A percentile compares a stretch with the other conserved stretches of the same genome.
phyloP scores from a whole-genome alignment of 2,888 invertebrate genomes.

The Drosophila birchii region DNA sequence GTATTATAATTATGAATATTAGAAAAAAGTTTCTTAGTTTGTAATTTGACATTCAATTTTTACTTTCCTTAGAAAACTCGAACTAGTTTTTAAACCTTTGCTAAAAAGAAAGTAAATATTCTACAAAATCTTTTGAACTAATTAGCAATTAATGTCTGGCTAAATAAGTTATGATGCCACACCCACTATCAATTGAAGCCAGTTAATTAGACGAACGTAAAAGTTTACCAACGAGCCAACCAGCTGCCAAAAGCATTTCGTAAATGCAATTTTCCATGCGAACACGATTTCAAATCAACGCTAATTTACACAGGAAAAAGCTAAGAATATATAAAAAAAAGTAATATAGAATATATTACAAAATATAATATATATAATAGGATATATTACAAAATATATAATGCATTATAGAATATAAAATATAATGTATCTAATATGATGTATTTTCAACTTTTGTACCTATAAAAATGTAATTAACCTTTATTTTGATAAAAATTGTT shows the following conservation, averaged over 20 bases:
- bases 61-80: too few relatives aligned
- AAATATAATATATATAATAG: too few relatives aligned
- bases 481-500: too few relatives aligned
- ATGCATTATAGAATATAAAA: too few relatives aligned
- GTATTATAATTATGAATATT: too few relatives aligned
- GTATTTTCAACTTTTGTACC: too few relatives aligned
- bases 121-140: not conserved
- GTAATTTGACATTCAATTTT: too few relatives aligned
- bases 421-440: too few relatives aligned
- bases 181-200: constrained; percentile 2
- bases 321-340: not conserved
- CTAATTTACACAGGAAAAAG: constrained; percentile 35
- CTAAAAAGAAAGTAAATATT: not conserved
- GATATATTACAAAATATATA: too few relatives aligned
- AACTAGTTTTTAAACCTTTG: too few relatives aligned
- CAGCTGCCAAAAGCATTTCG: constrained; percentile 15
- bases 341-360: not conserved
- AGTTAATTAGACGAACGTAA: constrained; percentile 54
- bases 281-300: constrained; percentile 27
- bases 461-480: too few relatives aligned
- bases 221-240: constrained; percentile 15
- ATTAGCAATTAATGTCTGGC: constrained; percentile 2
- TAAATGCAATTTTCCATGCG: constrained; percentile 15
- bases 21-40: too few relatives aligned
- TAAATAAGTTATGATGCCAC: not conserved